Percentiles rank a stretch among this genome's conserved stretches.
These are phyloP conservation scores for Nezara viridula DNA, from an alignment of 2,888 invertebrate genomes.

Conservation along the genomic window DNA sequence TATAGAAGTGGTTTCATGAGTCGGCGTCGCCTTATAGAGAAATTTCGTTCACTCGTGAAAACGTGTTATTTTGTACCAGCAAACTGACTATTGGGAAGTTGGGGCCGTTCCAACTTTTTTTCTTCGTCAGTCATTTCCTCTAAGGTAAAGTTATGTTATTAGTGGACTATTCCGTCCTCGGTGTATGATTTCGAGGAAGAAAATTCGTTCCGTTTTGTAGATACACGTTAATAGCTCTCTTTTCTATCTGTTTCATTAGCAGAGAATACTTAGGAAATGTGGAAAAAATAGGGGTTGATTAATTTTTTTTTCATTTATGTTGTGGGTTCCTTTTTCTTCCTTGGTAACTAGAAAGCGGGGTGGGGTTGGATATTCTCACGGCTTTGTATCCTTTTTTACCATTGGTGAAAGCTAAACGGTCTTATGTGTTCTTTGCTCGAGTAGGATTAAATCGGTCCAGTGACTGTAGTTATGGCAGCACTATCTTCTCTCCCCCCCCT, in stretches of 20 bases:
- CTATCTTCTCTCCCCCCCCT: background rate
- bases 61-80: background rate
- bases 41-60: background rate
- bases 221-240: background rate
- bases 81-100: background rate
- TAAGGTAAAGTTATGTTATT: background rate
- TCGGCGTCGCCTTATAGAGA: background rate
- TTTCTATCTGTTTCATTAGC: background rate
- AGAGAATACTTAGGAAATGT: background rate
- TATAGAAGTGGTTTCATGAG: background rate
- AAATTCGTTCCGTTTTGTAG: conserved; percentile 5
- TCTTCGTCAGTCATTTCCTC: background rate
- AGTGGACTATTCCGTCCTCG: background rate
- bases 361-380: background rate
- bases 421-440: background rate
- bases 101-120: background rate
- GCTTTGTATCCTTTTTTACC: background rate
- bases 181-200: background rate
- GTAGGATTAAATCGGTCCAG: background rate
- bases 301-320: background rate
- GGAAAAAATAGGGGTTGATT: background rate
- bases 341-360: background rate
- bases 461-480: background rate
- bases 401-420: conserved; percentile 40
- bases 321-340: background rate